Percentiles rank a stretch among this genome's conserved stretches.
phyloP scores from a whole-genome alignment of 2,888 invertebrate genomes.

The Steinernema carpocapsae region DNA sequence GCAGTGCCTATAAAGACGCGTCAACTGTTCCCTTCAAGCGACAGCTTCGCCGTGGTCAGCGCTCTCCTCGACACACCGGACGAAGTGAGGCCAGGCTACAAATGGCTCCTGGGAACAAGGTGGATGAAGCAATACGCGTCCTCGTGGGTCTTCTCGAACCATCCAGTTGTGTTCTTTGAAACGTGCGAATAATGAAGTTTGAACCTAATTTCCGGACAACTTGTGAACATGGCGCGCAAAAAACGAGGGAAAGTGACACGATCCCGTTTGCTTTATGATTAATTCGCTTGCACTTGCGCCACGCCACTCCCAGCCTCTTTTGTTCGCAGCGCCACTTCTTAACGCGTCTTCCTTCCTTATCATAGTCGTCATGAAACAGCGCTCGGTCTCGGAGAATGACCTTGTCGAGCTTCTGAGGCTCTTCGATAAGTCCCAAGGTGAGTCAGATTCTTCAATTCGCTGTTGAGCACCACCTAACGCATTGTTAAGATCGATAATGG shows the following conservation, averaged over 20 bases:
- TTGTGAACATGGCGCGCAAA: no score
- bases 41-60: neutral
- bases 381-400: neutral
- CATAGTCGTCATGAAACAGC: neutral
- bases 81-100: neutral
- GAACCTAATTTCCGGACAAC: no score
- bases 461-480: neutral
- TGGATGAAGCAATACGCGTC: neutral
- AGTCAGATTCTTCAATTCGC: neutral
- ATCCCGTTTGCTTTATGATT: neutral
- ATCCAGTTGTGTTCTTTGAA: neutral
- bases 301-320: neutral
- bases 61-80: neutral
- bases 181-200: no score
- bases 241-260: no score
- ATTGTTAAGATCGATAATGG: neutral
- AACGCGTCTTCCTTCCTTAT: neutral
- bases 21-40: neutral
- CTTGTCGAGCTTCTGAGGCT: neutral
- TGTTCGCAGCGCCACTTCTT: neutral
- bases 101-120: neutral
- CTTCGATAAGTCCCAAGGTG: neutral
- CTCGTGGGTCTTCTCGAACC: slow-evolving; percentile 1
- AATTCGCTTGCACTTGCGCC: neutral
- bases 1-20: neutral